Evolutionary conservation across 2,888 invertebrate species (phyloP), one percentile per base, ranked within the genome.

Genomic region (Pollenia labialis): DNA sequence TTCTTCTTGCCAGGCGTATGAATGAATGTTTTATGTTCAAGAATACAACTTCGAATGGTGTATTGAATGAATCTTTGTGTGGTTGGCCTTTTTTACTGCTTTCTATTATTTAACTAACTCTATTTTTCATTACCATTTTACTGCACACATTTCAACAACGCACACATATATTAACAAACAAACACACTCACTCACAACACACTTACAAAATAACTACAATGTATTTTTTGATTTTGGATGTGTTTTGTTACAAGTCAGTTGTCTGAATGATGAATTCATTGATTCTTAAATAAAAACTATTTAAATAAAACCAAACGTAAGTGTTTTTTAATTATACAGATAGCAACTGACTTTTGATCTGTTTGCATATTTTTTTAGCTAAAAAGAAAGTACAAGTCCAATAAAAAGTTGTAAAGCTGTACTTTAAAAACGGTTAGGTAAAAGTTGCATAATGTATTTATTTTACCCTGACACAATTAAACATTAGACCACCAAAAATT

Each of bases 71-170:
- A 48, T 80, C 40, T 54, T 8, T 74, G 44, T 68, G 52, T 75
- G 69, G 64, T 71, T 83, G 68, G 23, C 11, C 60, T 74, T 60
- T 76, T 23, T 86, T 80, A 75, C 60, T 58, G 75, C 62, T 74
- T 87, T 84, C 68, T 81, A 77, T 68, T 87, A 81, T 83, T 87
- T 83, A 83, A 83, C 80, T 83, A 81, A 87, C 83, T 87, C 76
- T 76, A 81, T 86, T 86, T 86, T 80, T 86, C 83, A 86, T 87
- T 83, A 81, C 83, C 76, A 83, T 81, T 85, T 82, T 83, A 80
- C 66, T 77, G 77, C 74, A 85, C 60, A 54, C 48, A 68, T 18
- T 75, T 66, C 50, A 74, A 46, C 56, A 60, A 44, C 16, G 54
- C 32, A 46, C 32, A 56, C 23, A 50, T 12, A 60, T 16, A 50